Percentiles rank a stretch among this genome's conserved stretches.
Evolutionary conservation across 2,797 vertebrate genomes (phyloP).

Genomic region (Acrossocheilus fasciatus): DNA sequence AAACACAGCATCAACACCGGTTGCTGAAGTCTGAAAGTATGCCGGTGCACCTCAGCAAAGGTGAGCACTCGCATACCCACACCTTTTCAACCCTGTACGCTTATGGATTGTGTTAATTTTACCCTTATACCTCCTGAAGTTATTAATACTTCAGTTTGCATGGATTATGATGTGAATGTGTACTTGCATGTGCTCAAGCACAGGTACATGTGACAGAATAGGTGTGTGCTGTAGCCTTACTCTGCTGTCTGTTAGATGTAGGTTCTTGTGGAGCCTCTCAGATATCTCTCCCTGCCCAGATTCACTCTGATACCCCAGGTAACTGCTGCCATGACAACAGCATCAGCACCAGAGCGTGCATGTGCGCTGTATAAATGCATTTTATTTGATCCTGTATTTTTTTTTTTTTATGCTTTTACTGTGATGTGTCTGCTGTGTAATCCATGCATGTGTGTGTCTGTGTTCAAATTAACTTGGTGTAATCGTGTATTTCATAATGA

Average conservation of each 20-base stretch:
- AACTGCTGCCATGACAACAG: slow-evolving; percentile 73
- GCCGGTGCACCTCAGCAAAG: slow-evolving; percentile 96
- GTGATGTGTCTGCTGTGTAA: slow-evolving; percentile 1
- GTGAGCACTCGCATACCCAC: slow-evolving; percentile 69
- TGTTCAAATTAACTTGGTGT: slow-evolving; percentile 4
- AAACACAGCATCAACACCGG: slow-evolving; percentile 80
- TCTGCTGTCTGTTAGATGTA: slow-evolving; percentile 81
- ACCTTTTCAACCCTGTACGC: background rate
- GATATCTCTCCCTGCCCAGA: slow-evolving; percentile 81
- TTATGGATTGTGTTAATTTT: background rate
- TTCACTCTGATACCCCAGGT: slow-evolving; percentile 86
- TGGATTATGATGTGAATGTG: slow-evolving; percentile 11
- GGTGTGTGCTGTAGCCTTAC: slow-evolving; percentile 61
- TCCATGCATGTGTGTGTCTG: background rate
- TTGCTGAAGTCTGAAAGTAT: slow-evolving; percentile 98
- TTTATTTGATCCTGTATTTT: slow-evolving; percentile 19
- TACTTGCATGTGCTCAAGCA: slow-evolving; percentile 23
- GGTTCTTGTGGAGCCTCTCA: slow-evolving; percentile 81
- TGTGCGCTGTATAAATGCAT: background rate
- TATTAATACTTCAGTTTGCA: background rate
- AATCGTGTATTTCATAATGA: background rate
- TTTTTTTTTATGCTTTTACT: background rate
- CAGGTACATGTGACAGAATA: slow-evolving; percentile 16
- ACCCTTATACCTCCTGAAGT: background rate
- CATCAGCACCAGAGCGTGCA: slow-evolving; percentile 58